phyloP scores from a whole-genome alignment of 2,888 invertebrate species.

The Chelonus formosanus region DNA sequence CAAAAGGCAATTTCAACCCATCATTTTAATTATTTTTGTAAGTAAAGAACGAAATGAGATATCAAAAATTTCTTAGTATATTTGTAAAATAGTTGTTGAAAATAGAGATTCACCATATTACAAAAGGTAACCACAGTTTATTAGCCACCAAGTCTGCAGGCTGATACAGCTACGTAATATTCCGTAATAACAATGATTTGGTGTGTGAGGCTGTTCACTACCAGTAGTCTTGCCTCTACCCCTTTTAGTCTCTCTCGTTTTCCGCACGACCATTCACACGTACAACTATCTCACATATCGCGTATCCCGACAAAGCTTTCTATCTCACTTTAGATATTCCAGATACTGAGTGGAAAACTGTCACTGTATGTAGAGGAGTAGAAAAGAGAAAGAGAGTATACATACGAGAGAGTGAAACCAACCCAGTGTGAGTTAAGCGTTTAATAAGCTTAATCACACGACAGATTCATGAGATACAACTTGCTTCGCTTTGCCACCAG shows the following conservation, averaged over 20 bases:
- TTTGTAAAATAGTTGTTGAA: constrained; percentile 43
- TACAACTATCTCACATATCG: constrained; percentile 13
- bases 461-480: constrained; percentile 66
- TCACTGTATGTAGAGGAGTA: constrained; percentile 27
- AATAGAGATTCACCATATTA: constrained; percentile 62
- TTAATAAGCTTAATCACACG: constrained; percentile 66
- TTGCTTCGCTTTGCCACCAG: constrained; percentile 60
- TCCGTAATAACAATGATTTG: constrained; percentile 64
- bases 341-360: constrained; percentile 34
- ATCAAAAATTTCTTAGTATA: neutral
- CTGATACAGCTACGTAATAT: constrained; percentile 62
- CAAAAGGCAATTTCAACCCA: no score
- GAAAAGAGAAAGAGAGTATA: constrained; percentile 40
- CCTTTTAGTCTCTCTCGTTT: constrained; percentile 27
- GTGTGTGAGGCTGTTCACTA: constrained; percentile 53
- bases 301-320: neutral
- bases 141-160: constrained; percentile 58
- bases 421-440: constrained; percentile 63
- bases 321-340: constrained; percentile 15
- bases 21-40: no score
- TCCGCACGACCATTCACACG: constrained; percentile 23
- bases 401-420: constrained; percentile 48
- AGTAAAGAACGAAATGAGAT: no score
- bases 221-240: constrained; percentile 52
- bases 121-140: constrained; percentile 58